Evolutionary conservation across 2,113 vertebrate species (phyloP).

Genomic region (Glareola pratincola): DNA sequence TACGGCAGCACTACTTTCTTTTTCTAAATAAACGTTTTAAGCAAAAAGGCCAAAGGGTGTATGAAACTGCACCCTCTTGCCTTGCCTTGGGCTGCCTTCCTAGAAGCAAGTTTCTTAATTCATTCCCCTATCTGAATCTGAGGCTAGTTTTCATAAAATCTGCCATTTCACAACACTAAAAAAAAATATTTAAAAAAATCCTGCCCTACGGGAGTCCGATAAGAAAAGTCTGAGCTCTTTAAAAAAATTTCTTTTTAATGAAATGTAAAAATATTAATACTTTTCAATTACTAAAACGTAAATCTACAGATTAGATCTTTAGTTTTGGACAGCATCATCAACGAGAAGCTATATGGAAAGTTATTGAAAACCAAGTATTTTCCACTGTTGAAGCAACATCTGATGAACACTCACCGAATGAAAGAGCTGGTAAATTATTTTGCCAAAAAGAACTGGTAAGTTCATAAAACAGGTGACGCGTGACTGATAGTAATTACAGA

Average conservation of each 20-base stretch:
- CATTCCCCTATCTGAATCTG: not conserved
- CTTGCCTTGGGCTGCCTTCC: not conserved
- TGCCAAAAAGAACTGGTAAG: slow-evolving; percentile 79
- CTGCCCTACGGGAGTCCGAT: not conserved
- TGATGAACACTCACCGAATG: slow-evolving; percentile 70
- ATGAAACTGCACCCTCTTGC: not conserved
- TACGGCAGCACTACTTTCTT: not conserved
- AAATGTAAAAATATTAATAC: not conserved
- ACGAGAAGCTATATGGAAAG: slow-evolving; percentile 76
- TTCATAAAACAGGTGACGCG: not conserved
- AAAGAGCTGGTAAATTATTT: slow-evolving; percentile 82
- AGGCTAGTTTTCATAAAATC: not conserved
- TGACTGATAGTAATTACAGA: not conserved
- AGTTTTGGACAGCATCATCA: slow-evolving; percentile 78
- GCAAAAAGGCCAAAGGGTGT: not conserved
- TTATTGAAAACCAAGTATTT: slow-evolving; percentile 84
- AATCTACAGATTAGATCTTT: slow-evolving; percentile 79
- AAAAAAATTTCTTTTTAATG: not conserved
- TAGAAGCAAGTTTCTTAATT: not conserved
- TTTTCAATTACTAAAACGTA: not conserved
- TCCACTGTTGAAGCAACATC: slow-evolving; percentile 74
- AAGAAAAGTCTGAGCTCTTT: not conserved
- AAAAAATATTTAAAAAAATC: not conserved
- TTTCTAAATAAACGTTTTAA: not conserved
- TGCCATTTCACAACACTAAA: not conserved